Evolutionary conservation across 37 sponge, comb jelly and placozoan species (phyloP), one percentile per base, ranked within the genome.

Genomic region (Oscarella lobularis): DNA sequence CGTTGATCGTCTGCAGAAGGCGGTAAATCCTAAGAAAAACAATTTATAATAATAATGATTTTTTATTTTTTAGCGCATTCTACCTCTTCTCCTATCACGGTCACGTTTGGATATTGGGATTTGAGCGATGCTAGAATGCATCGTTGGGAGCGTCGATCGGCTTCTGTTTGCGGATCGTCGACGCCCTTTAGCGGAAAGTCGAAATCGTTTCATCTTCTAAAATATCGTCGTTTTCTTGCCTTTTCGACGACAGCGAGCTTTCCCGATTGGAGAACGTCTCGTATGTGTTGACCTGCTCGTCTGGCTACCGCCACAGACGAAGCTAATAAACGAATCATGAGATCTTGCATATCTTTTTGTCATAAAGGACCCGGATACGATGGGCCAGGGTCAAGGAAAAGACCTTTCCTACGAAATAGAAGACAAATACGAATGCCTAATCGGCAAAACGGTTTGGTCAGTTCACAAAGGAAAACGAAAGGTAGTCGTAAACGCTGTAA

Each of bases 141-240:
- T 6, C 83, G 76, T 78, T 92, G 87, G 37, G 96, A 86, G 40
- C 76, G 82, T 3, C 92, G 66, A 77, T 95, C 96, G 36, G 96
- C 96, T 75, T 91, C 89, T 3, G 96, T 95, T 73, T 95, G 96
- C 1, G 96, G 96, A 66, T 95, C 96, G 73, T 91, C 71, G 4
- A 54, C 39, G 32, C 89, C 93, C 89, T 92, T 48, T n/a, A 33
- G 9, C 5, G 6, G 35, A 41, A n/a, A n/a, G n/a, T n/a, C n/a
- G n/a, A n/a, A n/a, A n/a, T n/a, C n/a, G n/a, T n/a, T n/a, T n/a
- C n/a, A n/a, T n/a, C n/a, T n/a, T n/a, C n/a, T n/a, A 9, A 48
- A 48, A 9, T 27, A 27, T 48, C 14, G 60, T 20, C 9, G 20
- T 9, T 20, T 20, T 48, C 20, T 48, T 74, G 87, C 95, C 82